These are phyloP conservation scores for Odontamblyopus lacepedii DNA, from an alignment of 2,797 vertebrate species.

Conservation along the genomic window DNA sequence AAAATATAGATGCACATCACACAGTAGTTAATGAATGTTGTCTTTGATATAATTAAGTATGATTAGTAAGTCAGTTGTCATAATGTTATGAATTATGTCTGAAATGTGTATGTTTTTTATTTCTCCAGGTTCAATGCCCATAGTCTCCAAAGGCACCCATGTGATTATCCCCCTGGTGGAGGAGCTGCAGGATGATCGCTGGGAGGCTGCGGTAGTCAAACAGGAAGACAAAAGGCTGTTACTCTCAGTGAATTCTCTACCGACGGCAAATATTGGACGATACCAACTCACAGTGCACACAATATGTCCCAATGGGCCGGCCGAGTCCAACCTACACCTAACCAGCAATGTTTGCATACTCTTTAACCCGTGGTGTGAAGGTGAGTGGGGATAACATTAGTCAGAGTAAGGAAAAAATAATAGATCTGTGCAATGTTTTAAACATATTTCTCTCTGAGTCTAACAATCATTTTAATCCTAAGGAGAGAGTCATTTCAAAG, in stretches of 20 bases:
- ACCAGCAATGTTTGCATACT: conserved; percentile 81
- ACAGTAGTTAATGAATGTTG: not conserved
- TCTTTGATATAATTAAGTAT: too few relatives aligned
- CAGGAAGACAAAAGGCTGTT: conserved; percentile 59
- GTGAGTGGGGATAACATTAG: conserved; percentile 57
- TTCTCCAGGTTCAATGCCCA: conserved; percentile 67
- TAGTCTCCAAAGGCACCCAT: conserved; percentile 80
- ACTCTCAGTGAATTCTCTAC: conserved; percentile 76
- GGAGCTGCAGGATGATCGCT: conserved; percentile 62
- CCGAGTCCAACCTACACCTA: conserved; percentile 64
- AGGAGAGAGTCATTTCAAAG: not conserved
- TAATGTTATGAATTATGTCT: too few relatives aligned
- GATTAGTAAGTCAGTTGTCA: too few relatives aligned
- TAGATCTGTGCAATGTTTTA: not conserved
- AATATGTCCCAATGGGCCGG: conserved; percentile 55
- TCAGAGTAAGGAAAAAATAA: not conserved
- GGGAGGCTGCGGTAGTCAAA: conserved; percentile 79
- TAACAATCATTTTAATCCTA: not conserved
- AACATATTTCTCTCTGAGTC: not conserved
- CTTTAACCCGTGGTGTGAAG: conserved; percentile 90
- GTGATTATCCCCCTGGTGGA: conserved; percentile 77
- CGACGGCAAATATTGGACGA: conserved; percentile 78
- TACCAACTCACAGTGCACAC: conserved; percentile 82
- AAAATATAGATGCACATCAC: not conserved
- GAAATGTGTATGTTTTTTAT: not conserved